These are phyloP conservation scores for Gymnoscelis rufifasciata DNA, from an alignment of 2,888 invertebrate species.

Conservation along the genomic window DNA sequence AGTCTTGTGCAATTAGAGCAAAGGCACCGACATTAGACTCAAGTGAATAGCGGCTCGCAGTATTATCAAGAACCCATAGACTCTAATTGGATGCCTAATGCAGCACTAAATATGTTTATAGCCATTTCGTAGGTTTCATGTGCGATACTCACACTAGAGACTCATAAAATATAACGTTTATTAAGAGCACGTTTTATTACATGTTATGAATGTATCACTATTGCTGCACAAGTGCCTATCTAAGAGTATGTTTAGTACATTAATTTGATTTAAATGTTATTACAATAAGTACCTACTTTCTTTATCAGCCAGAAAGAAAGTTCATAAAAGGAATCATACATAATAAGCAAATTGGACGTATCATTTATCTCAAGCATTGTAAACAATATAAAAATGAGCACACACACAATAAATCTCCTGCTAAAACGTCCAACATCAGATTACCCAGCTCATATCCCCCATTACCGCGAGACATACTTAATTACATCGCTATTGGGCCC, in stretches of 20 bases:
- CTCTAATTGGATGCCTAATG: conserved; percentile 56
- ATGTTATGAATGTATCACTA: not conserved
- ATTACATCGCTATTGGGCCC: conserved; percentile 67
- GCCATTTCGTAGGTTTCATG: conserved; percentile 20
- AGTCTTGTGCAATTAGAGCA: conserved; percentile 55
- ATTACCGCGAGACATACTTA: conserved; percentile 65
- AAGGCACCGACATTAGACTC: conserved; percentile 53
- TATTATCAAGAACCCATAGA: conserved; percentile 54
- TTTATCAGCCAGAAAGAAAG: too few relatives aligned
- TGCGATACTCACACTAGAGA: conserved; percentile 4
- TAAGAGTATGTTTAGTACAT: too few relatives aligned
- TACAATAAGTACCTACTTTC: too few relatives aligned
- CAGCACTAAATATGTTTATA: conserved; percentile 30
- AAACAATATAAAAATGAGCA: conserved; percentile 1
- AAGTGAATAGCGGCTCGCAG: conserved; percentile 43
- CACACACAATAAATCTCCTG: conserved; percentile 15
- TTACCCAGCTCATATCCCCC: conserved; percentile 55
- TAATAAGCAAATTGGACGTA: too few relatives aligned
- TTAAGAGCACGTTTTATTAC: not conserved
- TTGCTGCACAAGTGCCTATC: too few relatives aligned
- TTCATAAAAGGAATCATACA: too few relatives aligned
- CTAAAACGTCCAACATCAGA: conserved; percentile 22
- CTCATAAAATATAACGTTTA: not conserved
- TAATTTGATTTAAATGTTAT: too few relatives aligned
- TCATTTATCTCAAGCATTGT: not conserved